Base-by-base conservation (phyloP, 2,113 vertebrate species). In the Ageneiosus marmoratus region DNA sequence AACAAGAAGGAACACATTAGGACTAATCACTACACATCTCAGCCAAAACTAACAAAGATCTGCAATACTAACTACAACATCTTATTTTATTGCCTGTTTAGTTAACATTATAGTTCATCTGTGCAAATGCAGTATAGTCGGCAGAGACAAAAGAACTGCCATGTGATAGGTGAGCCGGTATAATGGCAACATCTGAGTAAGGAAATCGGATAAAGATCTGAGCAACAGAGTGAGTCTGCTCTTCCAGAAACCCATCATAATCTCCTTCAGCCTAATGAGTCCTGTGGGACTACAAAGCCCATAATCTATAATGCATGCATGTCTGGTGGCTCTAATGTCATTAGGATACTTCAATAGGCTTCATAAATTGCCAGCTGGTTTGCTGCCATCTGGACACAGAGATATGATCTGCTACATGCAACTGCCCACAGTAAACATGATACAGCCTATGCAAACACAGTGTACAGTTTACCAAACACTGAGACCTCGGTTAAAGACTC, bases 241-340 rank as follows among this genome's bases (percentile, higher is more conserved):
- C 79, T 78, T 81, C 84, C 79, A 83, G 67, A 81, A 84, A n/a
- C 32, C 63, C 79, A 88, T 81, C 82, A 69, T 44, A 10, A 37
- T 86, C 76, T 84, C 80, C 80, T 83, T 78, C 80, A 86, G 78
- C 85, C 78, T 86, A 82, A 88, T 86, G 67, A 84, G 69, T 55
- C 82, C 67, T 85, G 65, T 72, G 82, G 83, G 79, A 86, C 87
- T 82, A 88, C 80, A 88, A 86, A 88, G 87, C n/a, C 69, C 46
- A 80, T 88, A 56, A 84, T 86, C 84, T 79, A 88, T 88, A 86
- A 88, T 84, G 73, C 76, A 88, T 88, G 87, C 70, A 78, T 77
- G 82, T 84, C 87, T 88, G 85, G 62, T 88, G 77, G 80, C 80
- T 88, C 82, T 84, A 88, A 88, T 86, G 70, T 84, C 70, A 81